Base-by-base conservation (phyloP, 2,113 vertebrate genomes). In the Brachionichthys hirsutus region DNA sequence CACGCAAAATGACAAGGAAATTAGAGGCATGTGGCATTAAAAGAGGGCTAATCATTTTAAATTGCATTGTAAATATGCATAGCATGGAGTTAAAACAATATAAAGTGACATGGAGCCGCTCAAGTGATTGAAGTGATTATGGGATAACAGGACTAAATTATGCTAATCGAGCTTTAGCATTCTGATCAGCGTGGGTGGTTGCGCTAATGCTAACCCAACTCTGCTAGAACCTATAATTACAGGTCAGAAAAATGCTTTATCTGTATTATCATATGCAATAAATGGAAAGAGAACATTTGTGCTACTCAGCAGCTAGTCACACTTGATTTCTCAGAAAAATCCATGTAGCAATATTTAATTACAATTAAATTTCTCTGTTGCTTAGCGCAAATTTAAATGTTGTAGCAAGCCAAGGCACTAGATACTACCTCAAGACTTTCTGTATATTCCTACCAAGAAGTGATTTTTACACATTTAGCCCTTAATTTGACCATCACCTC, bases 41-140 rank as follows among this genome's bases (percentile, higher is more conserved):
- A n/a, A 36, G n/a, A 54, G 42, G 36, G 54, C 7, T 63, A 14
- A 46, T 30, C 3, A 1, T 30, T 30, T 30, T 30, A 6, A 68
- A 53, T 61, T 58, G 42, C 62, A 71, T 20, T 17, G 49, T 71
- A 6, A 69, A 70, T 59, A 78, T 70, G 64, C 47, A 77, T 36
- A 1, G 7, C 17, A 35, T 17, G 7, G 40, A 48, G 22, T 34
- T 24, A 17, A 59, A 12, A 12, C 35, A 16, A 35, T 15, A n/a
- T 6, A 34, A 52, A 9, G 44, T 46, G 24, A 13, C 13, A 30
- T 53, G 13, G 54, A 54, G 6, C 16, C 47, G 19, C 35, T 12
- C 12, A 16, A 38, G 36, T 24, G 56, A 60, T 8, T 35, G 20
- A 34, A 44, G 54, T 60, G 66, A 81, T 76, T 64, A 75, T 40